Evolutionary conservation across 2,888 invertebrate species (phyloP), one percentile per base, ranked within the genome.

Genomic region (Aleiodes alternator): DNA sequence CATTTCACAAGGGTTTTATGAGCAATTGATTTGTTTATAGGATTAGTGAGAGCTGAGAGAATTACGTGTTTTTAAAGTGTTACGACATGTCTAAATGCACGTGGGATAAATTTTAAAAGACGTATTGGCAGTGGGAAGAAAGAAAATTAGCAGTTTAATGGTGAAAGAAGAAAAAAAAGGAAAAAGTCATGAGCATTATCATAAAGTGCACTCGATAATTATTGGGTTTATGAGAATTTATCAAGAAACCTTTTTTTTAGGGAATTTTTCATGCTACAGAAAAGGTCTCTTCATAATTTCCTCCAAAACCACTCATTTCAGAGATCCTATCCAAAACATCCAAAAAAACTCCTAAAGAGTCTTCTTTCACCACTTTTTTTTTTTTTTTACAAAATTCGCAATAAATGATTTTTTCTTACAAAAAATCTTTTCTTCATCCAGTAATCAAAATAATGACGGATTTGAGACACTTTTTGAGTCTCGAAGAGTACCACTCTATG

Each of bases 401-500:
- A n/a, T n/a, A n/a, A n/a, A n/a, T n/a, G n/a, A n/a, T n/a, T n/a
- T 1, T 38, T 61, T 59, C n/a, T 34, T 14, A n/a, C 7, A 29
- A 4, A 11, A 43, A 14, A n/a, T n/a, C n/a, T 43, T 43, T 48
- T 64, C 9, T 64, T 64, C 23, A 48, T 34, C 43, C 16, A 64
- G 64, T 64, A 64, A 64, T 64, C 64, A 43, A 43, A 43, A 38
- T 4, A 38, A 34, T 50, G 55, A 51, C 68, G 51, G 57, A 56
- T 51, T 51, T n/a, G 31, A 68, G 51, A 56, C 71, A 31, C 56
- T 23, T 16, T 48, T 66, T 64, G 75, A 75, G 31, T 64, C 71
- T 16, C 56, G 68, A 71, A 66, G 66, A 34, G 68, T 75, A 34
- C 71, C 71, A 31, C 31, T 72, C 14, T 64, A 51, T 55, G 38